Evolutionary conservation across 2,797 vertebrate species (phyloP), one percentile per base, ranked within the genome.

Genomic region (Natrix natrix): DNA sequence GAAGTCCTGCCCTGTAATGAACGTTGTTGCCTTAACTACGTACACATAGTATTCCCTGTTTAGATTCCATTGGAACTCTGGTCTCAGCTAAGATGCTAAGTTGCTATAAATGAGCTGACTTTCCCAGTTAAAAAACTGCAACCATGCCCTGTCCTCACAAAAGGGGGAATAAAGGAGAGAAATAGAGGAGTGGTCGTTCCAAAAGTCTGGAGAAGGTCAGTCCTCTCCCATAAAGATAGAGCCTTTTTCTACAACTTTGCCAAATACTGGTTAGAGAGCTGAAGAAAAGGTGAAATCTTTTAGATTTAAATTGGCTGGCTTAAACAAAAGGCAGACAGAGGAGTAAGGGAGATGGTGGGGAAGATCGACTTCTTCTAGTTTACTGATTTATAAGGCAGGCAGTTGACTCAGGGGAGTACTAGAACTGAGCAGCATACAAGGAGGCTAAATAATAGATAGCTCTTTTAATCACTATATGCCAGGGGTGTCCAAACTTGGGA

Each of bases 381-480:
- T 57, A 88, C 59, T 91, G 92, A 91, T 94, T 94, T 94, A 91
- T 74, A 91, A 92, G 87, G 69, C 90, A 87, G 60, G 60, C 93
- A 20, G 78, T 48, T 55, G 55, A 56, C 93, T 90, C 92, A 61
- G 55, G 90, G 87, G 90, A 69, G n/a, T 28, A 69, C 66, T 5
- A 5, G 92, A 69, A n/a, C 56, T n/a, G 54, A 89, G 74, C 7
- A 54, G 74, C 60, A 54, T 54, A 59, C 37, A 59, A 87, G 66
- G 86, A 91, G 60, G 55, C 74, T 91, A 89, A 93, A 94, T 93
- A 94, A 92, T 91, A 52, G 78, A 92, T 90, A 66, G 59, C 12
- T 14, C 87, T 89, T 91, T 93, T 91, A 93, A 93, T 91, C 90
- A 91, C 55, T 17, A 52, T 16, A n/a, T 66, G 59, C 59, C 32